phyloP scores from a whole-genome alignment of 2,888 invertebrate genomes.

The Ditylenchus weischeri region DNA sequence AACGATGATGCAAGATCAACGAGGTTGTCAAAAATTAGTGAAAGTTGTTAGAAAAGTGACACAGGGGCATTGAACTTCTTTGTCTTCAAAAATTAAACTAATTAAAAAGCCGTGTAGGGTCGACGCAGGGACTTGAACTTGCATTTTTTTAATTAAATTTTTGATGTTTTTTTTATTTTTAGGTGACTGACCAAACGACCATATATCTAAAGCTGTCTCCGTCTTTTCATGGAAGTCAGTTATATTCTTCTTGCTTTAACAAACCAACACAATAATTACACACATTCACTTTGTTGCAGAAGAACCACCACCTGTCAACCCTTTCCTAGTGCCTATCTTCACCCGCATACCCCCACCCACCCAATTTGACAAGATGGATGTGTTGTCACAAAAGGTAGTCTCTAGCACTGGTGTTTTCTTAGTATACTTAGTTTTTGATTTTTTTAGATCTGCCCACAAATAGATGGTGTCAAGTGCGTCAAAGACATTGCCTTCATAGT shows the following conservation, averaged over 20 bases:
- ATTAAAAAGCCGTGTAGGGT: too few species aligned
- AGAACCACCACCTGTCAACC: conserved; percentile 49
- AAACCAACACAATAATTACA: too few species aligned
- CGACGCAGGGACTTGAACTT: too few species aligned
- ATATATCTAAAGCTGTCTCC: conserved; percentile 53
- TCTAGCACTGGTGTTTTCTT: conserved; percentile 13
- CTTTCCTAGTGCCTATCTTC: conserved; percentile 54
- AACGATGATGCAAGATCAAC: too few species aligned
- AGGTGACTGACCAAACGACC: conserved; percentile 41
- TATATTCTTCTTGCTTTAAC: too few species aligned
- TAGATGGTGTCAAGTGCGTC: conserved; percentile 51
- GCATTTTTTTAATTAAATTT: too few species aligned
- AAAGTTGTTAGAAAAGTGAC: too few species aligned
- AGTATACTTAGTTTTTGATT: conserved; percentile 5
- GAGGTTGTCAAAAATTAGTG: too few species aligned
- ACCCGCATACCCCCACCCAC: conserved; percentile 37
- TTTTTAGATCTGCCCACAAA: conserved; percentile 47
- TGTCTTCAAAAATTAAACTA: too few species aligned
- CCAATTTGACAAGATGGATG: conserved; percentile 53
- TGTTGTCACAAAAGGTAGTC: conserved; percentile 52
- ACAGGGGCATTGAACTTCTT: too few species aligned
- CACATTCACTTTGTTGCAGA: too few species aligned
- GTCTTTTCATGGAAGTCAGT: conserved; percentile 39
- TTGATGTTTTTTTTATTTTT: too few species aligned
- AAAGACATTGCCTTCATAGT: conserved; percentile 47